Conservation (phyloP, 2,888 invertebrate species). For the Mythimna loreyi region DNA sequence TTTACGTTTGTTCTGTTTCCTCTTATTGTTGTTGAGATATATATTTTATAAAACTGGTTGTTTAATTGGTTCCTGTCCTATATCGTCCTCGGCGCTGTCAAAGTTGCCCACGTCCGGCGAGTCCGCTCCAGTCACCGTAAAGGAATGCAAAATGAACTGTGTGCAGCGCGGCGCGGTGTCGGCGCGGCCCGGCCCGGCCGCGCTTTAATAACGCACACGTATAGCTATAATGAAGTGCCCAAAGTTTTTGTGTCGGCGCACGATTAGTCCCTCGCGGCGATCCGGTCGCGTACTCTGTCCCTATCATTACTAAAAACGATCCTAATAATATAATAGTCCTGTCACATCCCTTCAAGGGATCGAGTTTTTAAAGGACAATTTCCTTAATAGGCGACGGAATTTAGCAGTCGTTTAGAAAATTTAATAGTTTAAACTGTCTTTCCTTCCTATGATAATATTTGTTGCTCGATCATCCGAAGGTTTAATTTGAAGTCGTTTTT, state of each 20-base stretch:
- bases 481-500: slow-evolving; percentile 69
- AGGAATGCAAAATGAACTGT: slow-evolving; percentile 81
- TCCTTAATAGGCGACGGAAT: slow-evolving; percentile 84
- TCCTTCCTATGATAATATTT: slow-evolving; percentile 70
- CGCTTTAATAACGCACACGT: slow-evolving; percentile 66
- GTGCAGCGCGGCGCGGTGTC: slow-evolving; percentile 56
- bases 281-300: slow-evolving; percentile 82
- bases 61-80: slow-evolving; percentile 78
- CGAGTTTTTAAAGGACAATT: slow-evolving; percentile 87
- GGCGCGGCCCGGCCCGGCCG: slow-evolving; percentile 59
- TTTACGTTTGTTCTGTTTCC: slow-evolving; percentile 52
- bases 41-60: slow-evolving; percentile 72
- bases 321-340: slow-evolving; percentile 90
- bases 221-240: slow-evolving; percentile 86
- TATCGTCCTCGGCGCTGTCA: slow-evolving; percentile 64
- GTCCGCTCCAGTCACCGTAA: slow-evolving; percentile 72
- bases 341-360: slow-evolving; percentile 86
- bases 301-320: slow-evolving; percentile 89
- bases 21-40: slow-evolving; percentile 63
- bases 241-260: slow-evolving; percentile 81
- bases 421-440: slow-evolving; percentile 77
- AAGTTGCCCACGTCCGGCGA: slow-evolving; percentile 44
- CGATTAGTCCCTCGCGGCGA: slow-evolving; percentile 87
- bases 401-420: slow-evolving; percentile 85
- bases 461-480: slow-evolving; percentile 65